Percentiles rank a stretch among this genome's conserved stretches.
These are phyloP conservation scores for Elephantulus edwardii DNA, from an alignment of 2,113 vertebrate species.

Conservation along the genomic window DNA sequence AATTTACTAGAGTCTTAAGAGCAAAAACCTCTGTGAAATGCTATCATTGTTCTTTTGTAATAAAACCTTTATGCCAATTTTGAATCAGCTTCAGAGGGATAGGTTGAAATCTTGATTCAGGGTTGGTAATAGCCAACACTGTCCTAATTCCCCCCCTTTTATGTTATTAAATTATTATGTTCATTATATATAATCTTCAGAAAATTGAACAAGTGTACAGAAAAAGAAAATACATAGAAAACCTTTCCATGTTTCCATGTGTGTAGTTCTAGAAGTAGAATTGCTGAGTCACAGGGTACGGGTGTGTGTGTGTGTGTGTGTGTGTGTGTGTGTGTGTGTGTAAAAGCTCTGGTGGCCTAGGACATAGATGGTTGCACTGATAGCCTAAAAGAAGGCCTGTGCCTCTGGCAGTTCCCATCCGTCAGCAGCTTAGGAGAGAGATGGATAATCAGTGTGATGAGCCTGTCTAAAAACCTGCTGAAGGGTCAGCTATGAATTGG, in stretches of 20 bases:
- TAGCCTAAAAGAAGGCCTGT: too few species aligned
- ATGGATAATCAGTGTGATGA: too few species aligned
- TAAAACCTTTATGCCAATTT: background rate
- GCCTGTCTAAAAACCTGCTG: too few species aligned
- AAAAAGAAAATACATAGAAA: background rate
- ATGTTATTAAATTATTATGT: background rate
- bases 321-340: too few species aligned
- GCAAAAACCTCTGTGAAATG: background rate
- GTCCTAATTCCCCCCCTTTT: background rate
- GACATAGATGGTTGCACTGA: too few species aligned
- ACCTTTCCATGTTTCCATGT: background rate
- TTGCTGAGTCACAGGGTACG: background rate
- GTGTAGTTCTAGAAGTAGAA: slow-evolving; percentile 15
- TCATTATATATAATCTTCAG: background rate
- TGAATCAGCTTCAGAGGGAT: background rate
- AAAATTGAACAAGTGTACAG: background rate
- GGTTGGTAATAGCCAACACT: background rate
- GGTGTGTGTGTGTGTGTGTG: too few species aligned
- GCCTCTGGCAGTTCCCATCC: too few species aligned
- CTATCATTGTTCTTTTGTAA: background rate
- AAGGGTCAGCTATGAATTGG: too few species aligned
- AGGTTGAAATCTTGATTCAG: background rate
- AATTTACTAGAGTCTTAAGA: background rate
- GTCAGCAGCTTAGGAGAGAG: too few species aligned
- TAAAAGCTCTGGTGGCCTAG: too few species aligned